These are phyloP conservation scores for Cephus runcator DNA, from an alignment of 2,888 invertebrate species.

Conservation along the genomic window DNA sequence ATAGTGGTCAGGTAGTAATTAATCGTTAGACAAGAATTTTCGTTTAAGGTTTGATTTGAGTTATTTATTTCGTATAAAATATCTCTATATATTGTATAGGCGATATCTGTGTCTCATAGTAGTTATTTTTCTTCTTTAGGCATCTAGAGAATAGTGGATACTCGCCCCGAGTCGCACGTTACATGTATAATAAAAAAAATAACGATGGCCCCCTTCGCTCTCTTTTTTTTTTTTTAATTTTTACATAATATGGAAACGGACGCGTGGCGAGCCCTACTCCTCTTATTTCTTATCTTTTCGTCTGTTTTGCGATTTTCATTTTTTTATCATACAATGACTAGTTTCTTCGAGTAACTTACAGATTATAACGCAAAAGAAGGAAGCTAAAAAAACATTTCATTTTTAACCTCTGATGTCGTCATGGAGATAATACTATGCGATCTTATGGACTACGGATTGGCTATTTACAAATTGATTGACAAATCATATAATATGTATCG, in stretches of 20 bases:
- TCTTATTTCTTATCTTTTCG: conserved; percentile 24
- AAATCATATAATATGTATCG: no score
- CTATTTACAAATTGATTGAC: neutral
- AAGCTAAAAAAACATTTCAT: conserved; percentile 3
- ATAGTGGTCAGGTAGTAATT: no score
- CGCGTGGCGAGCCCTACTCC: conserved; percentile 32
- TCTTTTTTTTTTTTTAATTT: conserved; percentile 9
- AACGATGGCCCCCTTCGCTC: conserved; percentile 23
- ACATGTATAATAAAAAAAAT: conserved; percentile 21
- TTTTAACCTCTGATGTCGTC: conserved; percentile 2
- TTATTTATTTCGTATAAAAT: conserved; percentile 37
- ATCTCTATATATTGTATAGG: conserved; percentile 27
- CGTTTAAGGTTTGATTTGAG: conserved; percentile 24
- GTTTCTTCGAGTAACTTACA: conserved; percentile 40
- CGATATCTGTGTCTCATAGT: conserved; percentile 46
- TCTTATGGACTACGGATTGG: neutral
- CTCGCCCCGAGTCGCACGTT: conserved; percentile 44
- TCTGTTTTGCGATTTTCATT: conserved; percentile 5
- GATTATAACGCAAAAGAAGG: conserved; percentile 20
- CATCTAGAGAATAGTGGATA: conserved; percentile 49
- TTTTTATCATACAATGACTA: conserved; percentile 47
- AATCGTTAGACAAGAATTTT: neutral
- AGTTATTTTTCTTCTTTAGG: conserved; percentile 54
- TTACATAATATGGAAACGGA: conserved; percentile 23
- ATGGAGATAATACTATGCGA: conserved; percentile 13